Percentiles rank a stretch among this genome's conserved stretches.
These are phyloP conservation scores for Tetranychus piercei DNA, from an alignment of 2,888 invertebrate genomes.

Conservation along the genomic window DNA sequence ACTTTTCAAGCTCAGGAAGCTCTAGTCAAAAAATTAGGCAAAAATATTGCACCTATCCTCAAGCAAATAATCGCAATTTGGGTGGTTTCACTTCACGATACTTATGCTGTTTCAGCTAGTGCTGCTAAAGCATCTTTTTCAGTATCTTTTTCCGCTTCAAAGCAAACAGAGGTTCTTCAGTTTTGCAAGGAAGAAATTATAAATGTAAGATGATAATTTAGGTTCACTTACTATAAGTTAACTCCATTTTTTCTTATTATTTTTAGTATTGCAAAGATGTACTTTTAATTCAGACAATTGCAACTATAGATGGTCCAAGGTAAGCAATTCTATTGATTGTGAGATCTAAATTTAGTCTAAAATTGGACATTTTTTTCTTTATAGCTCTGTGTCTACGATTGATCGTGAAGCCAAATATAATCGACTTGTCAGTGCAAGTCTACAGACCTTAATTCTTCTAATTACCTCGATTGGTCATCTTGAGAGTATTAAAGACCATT, in stretches of 20 bases:
- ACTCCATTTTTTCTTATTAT: constrained; percentile 13
- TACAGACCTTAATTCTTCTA: constrained; percentile 46
- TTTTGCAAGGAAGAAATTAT: constrained; percentile 67
- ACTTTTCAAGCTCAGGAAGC: constrained; percentile 50
- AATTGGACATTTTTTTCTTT: not conserved
- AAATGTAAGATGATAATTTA: constrained; percentile 30
- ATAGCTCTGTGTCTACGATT: constrained; percentile 38
- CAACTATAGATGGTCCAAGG: constrained; percentile 33
- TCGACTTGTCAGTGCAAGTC: constrained; percentile 45
- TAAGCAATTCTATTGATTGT: not conserved
- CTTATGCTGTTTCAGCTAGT: constrained; percentile 61
- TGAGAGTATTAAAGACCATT: constrained; percentile 38
- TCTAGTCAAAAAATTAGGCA: constrained; percentile 46
- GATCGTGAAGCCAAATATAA: constrained; percentile 51
- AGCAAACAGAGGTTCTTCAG: constrained; percentile 55
- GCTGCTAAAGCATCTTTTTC: constrained; percentile 48
- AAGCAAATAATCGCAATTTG: constrained; percentile 58
- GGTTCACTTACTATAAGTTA: not conserved
- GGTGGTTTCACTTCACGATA: constrained; percentile 67
- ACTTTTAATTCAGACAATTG: constrained; percentile 39
- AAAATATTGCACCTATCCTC: constrained; percentile 57
- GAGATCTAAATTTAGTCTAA: not conserved
- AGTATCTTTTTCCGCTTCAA: constrained; percentile 55
- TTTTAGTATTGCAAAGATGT: constrained; percentile 48
- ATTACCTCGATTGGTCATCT: constrained; percentile 39